phyloP scores from a whole-genome alignment of 2,888 invertebrate genomes.

The Tetramorium bicarinatum region DNA sequence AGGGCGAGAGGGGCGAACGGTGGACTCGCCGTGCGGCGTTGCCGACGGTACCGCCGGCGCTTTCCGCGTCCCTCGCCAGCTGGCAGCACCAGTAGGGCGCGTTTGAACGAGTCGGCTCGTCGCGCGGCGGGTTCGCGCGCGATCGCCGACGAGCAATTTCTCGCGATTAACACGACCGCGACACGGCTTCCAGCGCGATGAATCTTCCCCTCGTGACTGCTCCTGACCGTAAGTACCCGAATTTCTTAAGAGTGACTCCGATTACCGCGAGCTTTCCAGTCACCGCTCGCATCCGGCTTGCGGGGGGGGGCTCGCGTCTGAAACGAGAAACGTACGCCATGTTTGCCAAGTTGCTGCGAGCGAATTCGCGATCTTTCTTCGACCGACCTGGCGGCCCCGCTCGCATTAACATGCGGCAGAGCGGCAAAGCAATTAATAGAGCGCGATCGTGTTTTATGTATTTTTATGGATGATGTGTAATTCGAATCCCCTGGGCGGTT shows the following conservation, averaged over 20 bases:
- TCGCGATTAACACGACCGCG: neutral
- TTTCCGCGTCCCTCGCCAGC: conserved; percentile 76
- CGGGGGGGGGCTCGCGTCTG: no score
- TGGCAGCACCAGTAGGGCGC: conserved; percentile 85
- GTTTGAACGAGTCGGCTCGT: neutral
- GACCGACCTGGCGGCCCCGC: neutral
- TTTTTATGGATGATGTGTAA: conserved; percentile 85
- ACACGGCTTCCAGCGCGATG: neutral
- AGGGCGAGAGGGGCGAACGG: conserved; percentile 8
- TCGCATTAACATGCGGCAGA: conserved; percentile 67
- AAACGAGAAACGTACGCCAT: neutral
- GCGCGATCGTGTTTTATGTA: conserved; percentile 83
- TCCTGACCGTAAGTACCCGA: neutral
- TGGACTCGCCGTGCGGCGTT: conserved; percentile 77
- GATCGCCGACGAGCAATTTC: neutral
- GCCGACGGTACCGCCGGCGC: conserved; percentile 35
- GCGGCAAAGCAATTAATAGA: conserved; percentile 82
- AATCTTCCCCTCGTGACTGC: neutral
- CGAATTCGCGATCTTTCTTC: neutral
- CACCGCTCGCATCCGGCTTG: neutral
- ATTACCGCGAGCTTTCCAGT: neutral
- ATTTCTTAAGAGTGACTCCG: neutral
- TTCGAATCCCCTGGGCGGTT: conserved; percentile 77
- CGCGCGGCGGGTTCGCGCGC: conserved; percentile 1
- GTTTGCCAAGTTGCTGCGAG: neutral